These are phyloP conservation scores for Nesometra sesokonis DNA, from an alignment of 35 echinoderm and acorn worm genomes.

Conservation along the genomic window DNA sequence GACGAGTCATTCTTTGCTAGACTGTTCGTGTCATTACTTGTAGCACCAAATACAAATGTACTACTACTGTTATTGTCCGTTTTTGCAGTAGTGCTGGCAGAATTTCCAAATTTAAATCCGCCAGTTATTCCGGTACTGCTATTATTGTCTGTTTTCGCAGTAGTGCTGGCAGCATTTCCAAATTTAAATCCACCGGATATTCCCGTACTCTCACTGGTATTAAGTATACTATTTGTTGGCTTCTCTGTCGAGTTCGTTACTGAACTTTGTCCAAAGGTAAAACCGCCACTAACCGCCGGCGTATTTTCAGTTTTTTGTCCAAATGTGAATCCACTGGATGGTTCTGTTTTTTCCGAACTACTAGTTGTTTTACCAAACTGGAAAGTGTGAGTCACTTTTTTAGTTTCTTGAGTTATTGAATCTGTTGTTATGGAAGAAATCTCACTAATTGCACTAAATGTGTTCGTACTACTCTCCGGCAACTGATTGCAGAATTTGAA, in stretches of 20 bases:
- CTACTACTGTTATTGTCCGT: neutral
- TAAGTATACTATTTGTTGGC: neutral
- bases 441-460: neutral
- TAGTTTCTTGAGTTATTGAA: neutral
- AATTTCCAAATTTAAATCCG: slow-evolving; percentile 9
- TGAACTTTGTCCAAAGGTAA: slow-evolving; percentile 8
- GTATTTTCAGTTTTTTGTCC: slow-evolving; percentile 3
- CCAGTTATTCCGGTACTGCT: neutral
- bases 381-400: neutral
- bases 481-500: neutral
- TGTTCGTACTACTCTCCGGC: neutral
- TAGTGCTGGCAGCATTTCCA: neutral
- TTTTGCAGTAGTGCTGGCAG: neutral
- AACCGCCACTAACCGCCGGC: neutral
- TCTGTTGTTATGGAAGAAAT: neutral
- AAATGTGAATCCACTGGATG: neutral
- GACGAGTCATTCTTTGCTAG: neutral
- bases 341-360: neutral
- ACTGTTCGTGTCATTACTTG: slow-evolving; percentile 3
- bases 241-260: neutral
- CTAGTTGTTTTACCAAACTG: neutral
- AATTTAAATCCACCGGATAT: slow-evolving; percentile 6
- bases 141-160: slow-evolving; percentile 7
- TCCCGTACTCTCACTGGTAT: neutral
- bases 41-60: slow-evolving; percentile 3